Base-by-base conservation (phyloP, 2,113 vertebrate genomes). In the Neopipo cinnamomea region DNA sequence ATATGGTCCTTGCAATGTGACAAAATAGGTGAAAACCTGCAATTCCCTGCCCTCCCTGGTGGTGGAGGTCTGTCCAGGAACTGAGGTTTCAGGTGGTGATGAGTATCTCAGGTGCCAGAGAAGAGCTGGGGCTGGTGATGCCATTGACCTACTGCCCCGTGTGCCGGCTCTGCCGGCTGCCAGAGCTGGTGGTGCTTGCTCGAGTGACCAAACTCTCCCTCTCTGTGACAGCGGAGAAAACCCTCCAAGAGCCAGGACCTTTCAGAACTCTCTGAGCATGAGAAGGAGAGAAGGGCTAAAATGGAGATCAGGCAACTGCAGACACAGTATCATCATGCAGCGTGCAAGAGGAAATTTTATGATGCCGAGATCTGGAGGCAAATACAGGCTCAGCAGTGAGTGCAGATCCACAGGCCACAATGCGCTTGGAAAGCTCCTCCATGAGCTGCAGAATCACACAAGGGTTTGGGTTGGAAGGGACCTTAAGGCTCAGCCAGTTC, bases 331-430 rank as follows among this genome's bases (percentile, higher is more conserved):
- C 37, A 47, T 12, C 97, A 96, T 25, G 95, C 85, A 56, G 86
- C 68, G 1, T 93, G 91, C 21, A 96, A 81, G 47, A 91, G 77
- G 8, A 98, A 92, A 20, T 91, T 96, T 41, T 96, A 89, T 1
- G 73, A 52, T 16, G 87, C 77, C 8, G 71, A 59, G 10, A 68
- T 88, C 27, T 96, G 91, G 82, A 62, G 39, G 42, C 87, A 88
- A 4, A 85, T 98, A 7, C 42, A 20, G 18, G 82, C 75, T 16
- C 98, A 98, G 86, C 59, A 95, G 98, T 98, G 79, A 97, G 98
- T 97, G 72, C 44, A 12, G 46, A 35, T 31, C 37, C 58, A 59
- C 3, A 25, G n/a, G 39, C 17, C 25, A 3, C 21, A 2, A 30
- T 39, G 28, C 7, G 35, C 35, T 73, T 22, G 53, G 80, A 5